Percentiles rank a stretch among this genome's conserved stretches.
These are phyloP conservation scores for Anarrhichthys ocellatus DNA, from an alignment of 2,113 vertebrate species.

Conservation along the genomic window DNA sequence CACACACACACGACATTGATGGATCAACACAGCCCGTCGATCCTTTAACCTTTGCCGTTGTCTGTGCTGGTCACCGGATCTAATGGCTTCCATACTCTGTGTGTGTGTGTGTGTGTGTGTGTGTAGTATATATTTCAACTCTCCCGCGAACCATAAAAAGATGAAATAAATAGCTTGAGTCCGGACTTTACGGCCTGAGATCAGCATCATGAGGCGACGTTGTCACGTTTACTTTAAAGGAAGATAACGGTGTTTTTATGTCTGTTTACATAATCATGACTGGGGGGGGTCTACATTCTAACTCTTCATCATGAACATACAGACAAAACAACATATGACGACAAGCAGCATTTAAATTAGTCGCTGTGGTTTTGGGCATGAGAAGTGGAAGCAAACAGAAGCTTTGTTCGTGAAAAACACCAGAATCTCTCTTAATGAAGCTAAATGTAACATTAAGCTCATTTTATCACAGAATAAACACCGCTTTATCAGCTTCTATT, in stretches of 20 bases:
- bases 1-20: constrained; percentile 66
- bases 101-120: background rate
- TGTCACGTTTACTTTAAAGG: background rate
- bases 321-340: too few species aligned
- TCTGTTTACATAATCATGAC: too few species aligned
- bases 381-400: too few species aligned
- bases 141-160: background rate
- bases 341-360: too few species aligned
- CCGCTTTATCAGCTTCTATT: too few species aligned
- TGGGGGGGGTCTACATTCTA: background rate
- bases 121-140: background rate
- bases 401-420: too few species aligned
- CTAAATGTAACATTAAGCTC: too few species aligned
- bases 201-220: background rate
- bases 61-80: constrained; percentile 63
- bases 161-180: background rate
- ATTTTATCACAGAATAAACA: too few species aligned
- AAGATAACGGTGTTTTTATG: background rate
- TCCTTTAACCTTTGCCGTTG: constrained; percentile 66
- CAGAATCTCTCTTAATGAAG: too few species aligned
- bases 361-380: too few species aligned
- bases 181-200: background rate
- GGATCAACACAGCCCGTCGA: constrained; percentile 68
- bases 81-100: constrained; percentile 69
- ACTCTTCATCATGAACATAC: background rate